Conservation (phyloP, 2,888 invertebrate species). For the Steinernema hermaphroditum region DNA sequence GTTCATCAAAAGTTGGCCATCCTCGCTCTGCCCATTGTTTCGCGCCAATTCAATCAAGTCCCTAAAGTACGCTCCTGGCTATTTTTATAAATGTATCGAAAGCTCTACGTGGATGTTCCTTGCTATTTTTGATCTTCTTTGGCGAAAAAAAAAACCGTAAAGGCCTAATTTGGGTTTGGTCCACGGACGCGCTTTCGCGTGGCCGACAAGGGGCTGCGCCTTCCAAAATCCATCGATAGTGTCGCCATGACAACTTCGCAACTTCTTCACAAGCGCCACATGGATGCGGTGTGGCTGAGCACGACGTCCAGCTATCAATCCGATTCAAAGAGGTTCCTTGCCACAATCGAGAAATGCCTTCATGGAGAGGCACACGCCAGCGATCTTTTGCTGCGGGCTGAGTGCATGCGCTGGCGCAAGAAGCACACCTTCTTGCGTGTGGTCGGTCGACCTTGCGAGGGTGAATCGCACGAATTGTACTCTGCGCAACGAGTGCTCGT, state of each 20-base stretch:
- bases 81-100: no score
- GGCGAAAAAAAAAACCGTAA: no score
- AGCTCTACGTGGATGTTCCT: no score
- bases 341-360: neutral
- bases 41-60: no score
- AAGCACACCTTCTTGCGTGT: conserved; percentile 12
- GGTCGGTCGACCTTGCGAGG: neutral
- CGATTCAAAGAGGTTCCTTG: neutral
- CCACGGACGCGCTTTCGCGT: no score
- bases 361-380: neutral
- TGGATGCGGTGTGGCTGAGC: conserved; percentile 9
- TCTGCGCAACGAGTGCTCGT: conserved; percentile 2
- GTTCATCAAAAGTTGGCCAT: no score
- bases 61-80: no score
- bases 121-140: no score
- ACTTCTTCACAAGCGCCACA: neutral
- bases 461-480: conserved; percentile 20
- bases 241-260: conserved; percentile 23
- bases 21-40: no score
- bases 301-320: no score
- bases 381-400: neutral
- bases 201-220: no score
- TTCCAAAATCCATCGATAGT: neutral
- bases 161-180: no score
- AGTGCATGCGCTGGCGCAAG: conserved; percentile 4